These are phyloP conservation scores for Euplagia quadripunctaria DNA, from an alignment of 2,888 invertebrate species.

Conservation along the genomic window DNA sequence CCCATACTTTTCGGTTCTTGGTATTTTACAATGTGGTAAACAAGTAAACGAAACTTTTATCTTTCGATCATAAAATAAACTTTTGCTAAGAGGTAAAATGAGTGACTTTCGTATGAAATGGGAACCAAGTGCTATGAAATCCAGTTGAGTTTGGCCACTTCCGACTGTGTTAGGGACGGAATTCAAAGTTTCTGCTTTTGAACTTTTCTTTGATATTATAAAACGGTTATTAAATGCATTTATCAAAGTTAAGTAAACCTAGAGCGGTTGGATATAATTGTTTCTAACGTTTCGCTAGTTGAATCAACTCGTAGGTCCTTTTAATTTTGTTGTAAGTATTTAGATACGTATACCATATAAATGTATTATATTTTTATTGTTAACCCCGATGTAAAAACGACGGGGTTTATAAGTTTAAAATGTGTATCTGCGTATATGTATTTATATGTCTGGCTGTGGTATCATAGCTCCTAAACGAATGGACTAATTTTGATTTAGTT, in stretches of 20 bases:
- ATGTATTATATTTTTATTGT: too few species aligned
- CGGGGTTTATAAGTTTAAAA: too few species aligned
- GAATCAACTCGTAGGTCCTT: neutral
- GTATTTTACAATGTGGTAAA: neutral
- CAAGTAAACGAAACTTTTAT: neutral
- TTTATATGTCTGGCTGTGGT: too few species aligned
- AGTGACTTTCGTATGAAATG: slow-evolving; percentile 1
- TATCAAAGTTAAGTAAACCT: neutral
- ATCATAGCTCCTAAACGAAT: too few species aligned
- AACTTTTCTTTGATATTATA: neutral
- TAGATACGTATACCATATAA: neutral
- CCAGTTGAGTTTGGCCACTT: slow-evolving; percentile 11
- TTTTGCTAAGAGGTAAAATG: neutral
- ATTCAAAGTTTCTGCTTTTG: slow-evolving; percentile 7
- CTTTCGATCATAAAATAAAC: slow-evolving; percentile 2
- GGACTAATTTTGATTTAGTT: too few species aligned
- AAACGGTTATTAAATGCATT: neutral
- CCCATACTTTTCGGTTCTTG: neutral
- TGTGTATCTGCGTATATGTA: too few species aligned
- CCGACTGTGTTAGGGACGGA: slow-evolving; percentile 8
- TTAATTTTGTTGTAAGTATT: neutral
- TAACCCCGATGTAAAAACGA: too few species aligned
- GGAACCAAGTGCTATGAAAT: slow-evolving; percentile 8
- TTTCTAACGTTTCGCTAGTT: neutral
- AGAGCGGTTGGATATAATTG: neutral